phyloP scores from a whole-genome alignment of 2,888 invertebrate genomes.

The Calephelis perditalis region DNA sequence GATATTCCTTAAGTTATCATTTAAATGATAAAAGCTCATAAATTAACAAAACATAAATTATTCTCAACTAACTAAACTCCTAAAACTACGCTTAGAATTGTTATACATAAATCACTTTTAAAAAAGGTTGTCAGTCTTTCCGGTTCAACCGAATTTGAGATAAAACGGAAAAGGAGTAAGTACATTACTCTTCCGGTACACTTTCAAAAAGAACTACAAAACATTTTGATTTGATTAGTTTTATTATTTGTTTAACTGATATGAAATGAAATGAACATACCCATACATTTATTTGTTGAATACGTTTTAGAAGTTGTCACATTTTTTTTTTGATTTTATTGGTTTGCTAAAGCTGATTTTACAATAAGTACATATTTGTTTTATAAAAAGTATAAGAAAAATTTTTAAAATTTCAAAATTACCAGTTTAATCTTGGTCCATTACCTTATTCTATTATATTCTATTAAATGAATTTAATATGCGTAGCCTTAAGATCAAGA shows the following conservation, averaged over 20 bases:
- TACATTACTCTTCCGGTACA: conserved; percentile 34
- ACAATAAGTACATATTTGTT: too few relatives aligned
- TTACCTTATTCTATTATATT: too few relatives aligned
- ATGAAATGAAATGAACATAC: too few relatives aligned
- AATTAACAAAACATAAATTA: conserved; percentile 21
- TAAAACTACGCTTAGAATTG: conserved; percentile 4
- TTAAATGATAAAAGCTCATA: conserved; percentile 12
- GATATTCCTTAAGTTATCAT: neutral
- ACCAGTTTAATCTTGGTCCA: too few relatives aligned
- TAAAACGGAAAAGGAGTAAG: conserved; percentile 35
- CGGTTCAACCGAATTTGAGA: conserved; percentile 32
- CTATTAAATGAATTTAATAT: too few relatives aligned
- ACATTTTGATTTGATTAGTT: conserved; percentile 1
- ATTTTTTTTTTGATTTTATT: too few relatives aligned
- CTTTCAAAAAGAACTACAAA: conserved; percentile 20
- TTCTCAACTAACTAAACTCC: conserved; percentile 2
- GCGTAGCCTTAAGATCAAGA: too few relatives aligned
- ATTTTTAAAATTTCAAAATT: too few relatives aligned
- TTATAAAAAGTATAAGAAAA: too few relatives aligned
- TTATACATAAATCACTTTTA: conserved; percentile 23
- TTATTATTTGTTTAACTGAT: conserved; percentile 9
- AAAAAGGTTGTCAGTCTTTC: conserved; percentile 26
- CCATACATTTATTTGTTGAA: too few relatives aligned
- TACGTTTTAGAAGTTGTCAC: too few relatives aligned
- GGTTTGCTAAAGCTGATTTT: too few relatives aligned